Conservation (phyloP, 1,140 invertebrate species). For the Galleria mellonella region DNA sequence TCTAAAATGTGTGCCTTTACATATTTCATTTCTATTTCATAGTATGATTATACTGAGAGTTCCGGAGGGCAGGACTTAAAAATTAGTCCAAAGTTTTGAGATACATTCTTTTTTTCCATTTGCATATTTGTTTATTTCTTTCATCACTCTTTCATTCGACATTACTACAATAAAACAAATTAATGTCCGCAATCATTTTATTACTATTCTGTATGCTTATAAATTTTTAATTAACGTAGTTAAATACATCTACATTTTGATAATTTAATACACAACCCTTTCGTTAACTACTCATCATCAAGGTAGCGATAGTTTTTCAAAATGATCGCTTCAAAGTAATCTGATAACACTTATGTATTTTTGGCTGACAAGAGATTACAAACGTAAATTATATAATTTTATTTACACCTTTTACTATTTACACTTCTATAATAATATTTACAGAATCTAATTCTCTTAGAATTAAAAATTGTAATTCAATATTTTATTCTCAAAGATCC, state of each 20-base stretch:
- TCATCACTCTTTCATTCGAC: too few species aligned
- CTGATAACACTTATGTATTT: conserved; percentile 15
- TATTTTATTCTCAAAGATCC: conserved; percentile 6
- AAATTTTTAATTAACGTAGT: conserved; percentile 57
- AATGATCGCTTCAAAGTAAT: conserved; percentile 1
- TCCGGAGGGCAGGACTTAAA: too few species aligned
- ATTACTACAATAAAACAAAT: conserved; percentile 2
- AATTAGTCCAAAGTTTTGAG: too few species aligned
- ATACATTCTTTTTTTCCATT: too few species aligned
- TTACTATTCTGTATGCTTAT: conserved; percentile 49
- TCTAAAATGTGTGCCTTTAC: too few species aligned
- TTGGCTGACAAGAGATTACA: conserved; percentile 32
- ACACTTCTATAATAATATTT: conserved; percentile 21
- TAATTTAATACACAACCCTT: conserved; percentile 68
- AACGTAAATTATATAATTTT: conserved; percentile 16
- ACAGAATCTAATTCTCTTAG: conserved; percentile 16
- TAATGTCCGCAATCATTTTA: conserved; percentile 29
- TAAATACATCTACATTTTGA: conserved; percentile 56
- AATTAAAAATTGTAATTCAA: conserved; percentile 6
- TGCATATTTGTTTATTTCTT: too few species aligned
- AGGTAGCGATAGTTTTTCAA: conserved; percentile 16
- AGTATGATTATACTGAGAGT: too few species aligned
- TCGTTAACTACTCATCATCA: conserved; percentile 34
- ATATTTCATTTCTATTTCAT: too few species aligned
- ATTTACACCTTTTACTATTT: conserved; percentile 28